Evolutionary conservation across 2,797 vertebrate genomes (phyloP), one percentile per base, ranked within the genome.

Genomic region (Phylloscopus collybita): DNA sequence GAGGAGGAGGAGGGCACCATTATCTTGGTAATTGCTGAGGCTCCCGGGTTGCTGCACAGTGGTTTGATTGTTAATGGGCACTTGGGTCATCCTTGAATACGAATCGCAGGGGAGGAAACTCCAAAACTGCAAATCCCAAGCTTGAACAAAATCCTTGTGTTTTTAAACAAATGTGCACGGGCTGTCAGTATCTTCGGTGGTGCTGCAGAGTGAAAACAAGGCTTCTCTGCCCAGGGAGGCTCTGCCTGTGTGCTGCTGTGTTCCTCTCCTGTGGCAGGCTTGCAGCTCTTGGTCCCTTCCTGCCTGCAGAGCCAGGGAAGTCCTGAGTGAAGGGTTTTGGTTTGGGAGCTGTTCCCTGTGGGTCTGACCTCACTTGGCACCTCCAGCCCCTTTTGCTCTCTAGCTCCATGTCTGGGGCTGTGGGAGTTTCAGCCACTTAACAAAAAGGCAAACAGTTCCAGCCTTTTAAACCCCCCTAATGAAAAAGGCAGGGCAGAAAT

Each of bases 61-160:
- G 91, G 95, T 97, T 96, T 97, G 97, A 97, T 98, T 97, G 95
- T 98, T 97, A 97, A 96, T 95, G 96, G 96, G 97, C 73, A 96
- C 95, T 96, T 88, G 89, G 94, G 96, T 97, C 97, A 91, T 96
- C 95, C 96, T 94, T 94, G 96, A 95, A 94, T 97, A 92, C 60
- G 86, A 95, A 98, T 97, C 96, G 84, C 91, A 93, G 92, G 86
- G 93, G 97, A 96, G 61, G 93, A 95, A 96, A 92, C 88, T 93
- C 96, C 80, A 34, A 95, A 96, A 96, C 85, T 74, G 59, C 83
- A 86, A 73, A 95, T 90, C 91, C 92, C 36, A 21, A 91, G 93
- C 90, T 94, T 95, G 32, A 45, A 91, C 88, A 69, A 75, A 67
- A 93, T 59, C 29, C 19, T 19, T 19, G 57, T 32, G 88, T 51